Evolutionary conservation across 2,888 invertebrate species (phyloP), one percentile per base, ranked within the genome.

Genomic region (Eupsilia transversa): DNA sequence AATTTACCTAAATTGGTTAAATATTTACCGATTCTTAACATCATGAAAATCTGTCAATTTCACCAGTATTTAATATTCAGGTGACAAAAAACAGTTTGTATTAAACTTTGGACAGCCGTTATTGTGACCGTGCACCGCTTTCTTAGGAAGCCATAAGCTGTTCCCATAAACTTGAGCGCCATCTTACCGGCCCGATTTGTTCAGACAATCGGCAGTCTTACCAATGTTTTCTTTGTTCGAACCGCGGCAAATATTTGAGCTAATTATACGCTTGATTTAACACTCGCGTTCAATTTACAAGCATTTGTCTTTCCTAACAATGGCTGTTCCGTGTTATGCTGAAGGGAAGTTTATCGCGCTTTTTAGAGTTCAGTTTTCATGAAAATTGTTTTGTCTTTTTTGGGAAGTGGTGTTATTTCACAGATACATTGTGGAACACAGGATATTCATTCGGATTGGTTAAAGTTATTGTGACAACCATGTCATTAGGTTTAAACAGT

Each of bases 261-360:
- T 91, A 92, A 92, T 92, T 92, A 92, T 90, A 88, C 92, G 92
- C 90, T 88, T 92, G 92, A 92, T 92, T 92, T 92, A 91, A 92
- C 92, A 92, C 92, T 92, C 90, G 88, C 89, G 87, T 87, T 84
- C 85, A 88, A 89, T 87, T 88, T 88, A 88, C 88, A 89, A 86
- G 86, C 91, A 90, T 92, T 92, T 92, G 89, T 92, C 91, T 92
- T 91, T 81, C 83, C 79, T 88, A 91, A 90, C 91, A 91, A 91
- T 88, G 91, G 80, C 84, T 87, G 75, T 85, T 85, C 85, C 73
- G 75, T 86, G 71, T 86, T 80, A 27, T 41, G 67, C 60, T 77
- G 35, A 61, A 67, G 83, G 78, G 61, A 60, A 60, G 49, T 52
- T 60, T 66, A 74, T n/a, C n/a, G n/a, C 20, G 30, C 6, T 35